phyloP scores from a whole-genome alignment of 2,888 invertebrate genomes.

The Drosophila picticornis region DNA sequence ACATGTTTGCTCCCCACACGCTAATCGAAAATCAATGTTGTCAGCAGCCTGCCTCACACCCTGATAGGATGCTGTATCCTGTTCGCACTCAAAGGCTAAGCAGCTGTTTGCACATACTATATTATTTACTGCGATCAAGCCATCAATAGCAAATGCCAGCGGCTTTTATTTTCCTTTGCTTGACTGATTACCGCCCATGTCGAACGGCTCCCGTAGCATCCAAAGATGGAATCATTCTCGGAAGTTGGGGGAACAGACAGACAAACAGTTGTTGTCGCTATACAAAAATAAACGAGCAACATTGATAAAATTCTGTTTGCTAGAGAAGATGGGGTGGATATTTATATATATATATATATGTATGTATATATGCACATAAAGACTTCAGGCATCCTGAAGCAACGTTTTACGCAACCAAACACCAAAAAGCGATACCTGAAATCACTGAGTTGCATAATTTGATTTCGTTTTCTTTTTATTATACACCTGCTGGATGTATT shows the following conservation, averaged over 20 bases:
- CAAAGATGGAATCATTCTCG: conserved; percentile 16
- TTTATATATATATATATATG: no score
- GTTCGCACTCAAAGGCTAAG: conserved; percentile 58
- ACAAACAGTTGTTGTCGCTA: conserved; percentile 4
- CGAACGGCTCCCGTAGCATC: neutral
- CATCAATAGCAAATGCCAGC: conserved; percentile 64
- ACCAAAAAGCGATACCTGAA: conserved; percentile 80
- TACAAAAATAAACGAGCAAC: conserved; percentile 25
- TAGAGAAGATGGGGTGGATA: neutral
- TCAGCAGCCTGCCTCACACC: conserved; percentile 25
- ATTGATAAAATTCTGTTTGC: conserved; percentile 47
- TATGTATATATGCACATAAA: neutral
- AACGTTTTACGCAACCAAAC: conserved; percentile 48
- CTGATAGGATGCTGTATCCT: conserved; percentile 32
- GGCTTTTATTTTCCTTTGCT: conserved; percentile 59
- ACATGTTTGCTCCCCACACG: conserved; percentile 50
- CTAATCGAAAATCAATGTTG: conserved; percentile 80
- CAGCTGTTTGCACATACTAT: conserved; percentile 63
- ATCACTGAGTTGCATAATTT: conserved; percentile 84
- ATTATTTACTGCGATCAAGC: conserved; percentile 74
- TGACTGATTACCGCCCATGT: conserved; percentile 64
- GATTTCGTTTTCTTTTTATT: conserved; percentile 69
- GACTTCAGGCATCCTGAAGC: conserved; percentile 12
- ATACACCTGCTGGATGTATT: neutral
- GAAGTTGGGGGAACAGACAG: conserved; percentile 13